A percentile compares a stretch with the other conserved stretches of the same genome.
phyloP scores from a whole-genome alignment of 2,888 invertebrate genomes.

The Melanostoma mellinum region DNA sequence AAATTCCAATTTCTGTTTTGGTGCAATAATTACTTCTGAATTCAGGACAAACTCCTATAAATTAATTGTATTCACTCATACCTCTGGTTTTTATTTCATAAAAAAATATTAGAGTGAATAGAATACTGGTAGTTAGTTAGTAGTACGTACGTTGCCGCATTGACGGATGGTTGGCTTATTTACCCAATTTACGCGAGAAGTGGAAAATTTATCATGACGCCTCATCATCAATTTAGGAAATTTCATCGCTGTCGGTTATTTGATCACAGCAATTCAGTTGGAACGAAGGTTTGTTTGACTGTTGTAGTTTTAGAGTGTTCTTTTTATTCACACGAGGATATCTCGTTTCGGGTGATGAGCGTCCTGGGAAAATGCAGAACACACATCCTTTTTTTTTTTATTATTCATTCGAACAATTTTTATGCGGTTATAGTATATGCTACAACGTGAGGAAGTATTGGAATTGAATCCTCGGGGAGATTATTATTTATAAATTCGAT shows the following conservation, averaged over 20 bases:
- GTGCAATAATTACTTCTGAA: slow-evolving; percentile 40
- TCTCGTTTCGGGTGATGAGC: slow-evolving; percentile 52
- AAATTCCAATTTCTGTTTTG: slow-evolving; percentile 58
- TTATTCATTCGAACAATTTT: slow-evolving; percentile 2
- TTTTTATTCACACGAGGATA: slow-evolving; percentile 41
- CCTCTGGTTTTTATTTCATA: no score
- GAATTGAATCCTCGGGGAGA: slow-evolving; percentile 56
- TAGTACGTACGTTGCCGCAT: background rate
- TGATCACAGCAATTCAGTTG: slow-evolving; percentile 35
- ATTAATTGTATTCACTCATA: slow-evolving; percentile 5
- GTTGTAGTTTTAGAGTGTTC: slow-evolving; percentile 13
- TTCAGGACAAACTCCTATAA: slow-evolving; percentile 12
- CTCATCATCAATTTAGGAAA: slow-evolving; percentile 63
- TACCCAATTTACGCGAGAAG: slow-evolving; percentile 31
- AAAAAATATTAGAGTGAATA: background rate
- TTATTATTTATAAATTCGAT: slow-evolving; percentile 52
- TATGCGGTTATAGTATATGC: slow-evolving; percentile 6
- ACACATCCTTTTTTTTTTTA: background rate
- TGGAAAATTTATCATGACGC: slow-evolving; percentile 60
- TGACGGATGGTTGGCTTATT: slow-evolving; percentile 26
- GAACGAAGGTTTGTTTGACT: slow-evolving; percentile 10
- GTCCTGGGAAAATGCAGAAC: slow-evolving; percentile 46
- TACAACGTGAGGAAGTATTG: slow-evolving; percentile 30
- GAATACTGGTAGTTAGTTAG: slow-evolving; percentile 1
- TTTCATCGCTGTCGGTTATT: slow-evolving; percentile 59